A percentile compares a stretch with the other conserved stretches of the same genome.
phyloP scores from a whole-genome alignment of 2,113 vertebrate genomes.

The Paratilapia polleni region DNA sequence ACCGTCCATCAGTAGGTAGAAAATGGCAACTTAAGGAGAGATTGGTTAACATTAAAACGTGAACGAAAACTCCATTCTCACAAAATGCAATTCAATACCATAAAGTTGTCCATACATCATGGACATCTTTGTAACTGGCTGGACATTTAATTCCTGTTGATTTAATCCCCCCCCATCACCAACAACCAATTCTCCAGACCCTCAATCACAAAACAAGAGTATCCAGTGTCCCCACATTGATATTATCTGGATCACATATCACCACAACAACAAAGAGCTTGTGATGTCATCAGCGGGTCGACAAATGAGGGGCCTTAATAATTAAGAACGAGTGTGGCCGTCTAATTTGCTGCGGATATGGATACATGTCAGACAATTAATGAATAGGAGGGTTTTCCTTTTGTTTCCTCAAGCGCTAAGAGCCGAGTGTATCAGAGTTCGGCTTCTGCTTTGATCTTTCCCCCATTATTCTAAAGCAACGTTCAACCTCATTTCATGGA shows the following conservation, averaged over 20 bases:
- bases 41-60: not conserved
- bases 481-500: not conserved
- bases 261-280: constrained; percentile 73
- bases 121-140: constrained; percentile 27
- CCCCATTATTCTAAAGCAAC: not conserved
- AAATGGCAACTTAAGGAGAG: not conserved
- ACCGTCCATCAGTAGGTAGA: no score
- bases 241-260: constrained; percentile 80
- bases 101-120: constrained; percentile 2
- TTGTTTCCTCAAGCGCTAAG: constrained; percentile 54
- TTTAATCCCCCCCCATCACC: constrained; percentile 3
- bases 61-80: not conserved
- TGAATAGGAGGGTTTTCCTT: constrained; percentile 63
- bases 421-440: constrained; percentile 34
- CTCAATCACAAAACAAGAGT: constrained; percentile 76
- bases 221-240: constrained; percentile 76
- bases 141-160: constrained; percentile 46
- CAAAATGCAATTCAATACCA: constrained; percentile 38
- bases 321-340: constrained; percentile 73
- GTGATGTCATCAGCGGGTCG: constrained; percentile 72
- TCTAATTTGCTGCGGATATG: constrained; percentile 77
- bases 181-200: constrained; percentile 48
- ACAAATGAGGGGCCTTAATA: constrained; percentile 82
- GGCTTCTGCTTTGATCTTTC: constrained; percentile 37
- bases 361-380: constrained; percentile 68